Evolutionary conservation across 2,113 vertebrate genomes (phyloP), one percentile per base, ranked within the genome.

Genomic region (Podarcis cretensis): DNA sequence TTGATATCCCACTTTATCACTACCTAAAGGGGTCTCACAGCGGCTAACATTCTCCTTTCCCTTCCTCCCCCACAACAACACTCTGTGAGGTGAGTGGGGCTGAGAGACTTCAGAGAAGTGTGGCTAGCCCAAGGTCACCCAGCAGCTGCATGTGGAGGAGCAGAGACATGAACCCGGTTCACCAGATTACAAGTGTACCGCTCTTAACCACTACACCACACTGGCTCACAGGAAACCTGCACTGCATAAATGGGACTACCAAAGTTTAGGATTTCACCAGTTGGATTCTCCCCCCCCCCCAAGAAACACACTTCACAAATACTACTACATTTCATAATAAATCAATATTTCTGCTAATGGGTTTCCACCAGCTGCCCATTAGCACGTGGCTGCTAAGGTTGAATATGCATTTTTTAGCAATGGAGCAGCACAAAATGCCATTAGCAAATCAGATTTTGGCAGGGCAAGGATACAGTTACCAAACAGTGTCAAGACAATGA

Each of bases 381-480:
- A 88, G 37, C 57, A 32, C 2, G 68, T 57, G 4, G 21, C 69
- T 2, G 54, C 27, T 63, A 27, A 16, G 30, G 30, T 32, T 59
- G 25, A 43, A 30, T 3, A 78, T 48, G 59, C 20, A 13, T 25
- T n/a, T 75, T 12, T 77, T 25, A 20, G 48, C 30, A 21, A 32
- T 6, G 30, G 63, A 23, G 32, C 5, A 0, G 0, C 0, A 0
- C 6, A 4, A 37, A 71, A 80, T 8, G 1, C 5, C 27, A 18
- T 12, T 71, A 8, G 37, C 13, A 10, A 4, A 8, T 40, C 54
- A 40, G 30, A n/a, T 23, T 73, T 30, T 0, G 0, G 0, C 69
- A 25, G 69, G 27, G n/a, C 30, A 91, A 99, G 98, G 99, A 99
- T 99, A 99, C 99, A 99, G 97, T 99, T 99, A 82, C 99, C 99